phyloP scores from a whole-genome alignment of 2,888 invertebrate species.

The Nycteola revayana region DNA sequence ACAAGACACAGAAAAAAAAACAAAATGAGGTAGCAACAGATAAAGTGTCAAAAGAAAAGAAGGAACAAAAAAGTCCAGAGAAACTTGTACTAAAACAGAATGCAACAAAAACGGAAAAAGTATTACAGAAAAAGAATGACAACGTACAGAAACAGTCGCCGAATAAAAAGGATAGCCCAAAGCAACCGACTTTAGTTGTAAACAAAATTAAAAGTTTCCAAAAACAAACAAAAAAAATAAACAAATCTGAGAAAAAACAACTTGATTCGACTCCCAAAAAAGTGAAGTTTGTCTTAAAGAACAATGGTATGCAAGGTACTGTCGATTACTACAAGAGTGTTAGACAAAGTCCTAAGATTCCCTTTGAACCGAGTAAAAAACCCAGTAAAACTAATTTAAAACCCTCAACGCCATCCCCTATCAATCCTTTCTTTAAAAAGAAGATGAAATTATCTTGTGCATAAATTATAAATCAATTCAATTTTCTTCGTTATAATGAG shows the following conservation, averaged over 20 bases:
- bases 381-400: constrained; percentile 89
- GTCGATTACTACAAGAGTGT: constrained; percentile 88
- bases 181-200: constrained; percentile 35
- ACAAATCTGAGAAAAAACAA: constrained; percentile 20
- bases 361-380: constrained; percentile 86
- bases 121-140: background rate
- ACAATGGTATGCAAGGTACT: constrained; percentile 87
- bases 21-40: constrained; percentile 24
- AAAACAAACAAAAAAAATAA: constrained; percentile 34
- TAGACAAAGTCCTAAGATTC: constrained; percentile 86
- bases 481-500: too few species aligned
- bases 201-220: constrained; percentile 57
- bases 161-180: constrained; percentile 3
- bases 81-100: constrained; percentile 1
- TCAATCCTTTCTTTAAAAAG: constrained; percentile 89
- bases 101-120: background rate
- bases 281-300: constrained; percentile 87
- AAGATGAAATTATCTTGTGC: too few species aligned
- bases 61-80: constrained; percentile 10
- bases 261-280: constrained; percentile 78
- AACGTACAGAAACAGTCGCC: background rate
- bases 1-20: constrained; percentile 31
- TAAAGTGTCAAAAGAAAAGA: constrained; percentile 6
- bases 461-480: too few species aligned
- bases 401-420: constrained; percentile 85